Evolutionary conservation across 2,888 invertebrate species (phyloP), one percentile per base, ranked within the genome.

Genomic region (Noctua janthe): DNA sequence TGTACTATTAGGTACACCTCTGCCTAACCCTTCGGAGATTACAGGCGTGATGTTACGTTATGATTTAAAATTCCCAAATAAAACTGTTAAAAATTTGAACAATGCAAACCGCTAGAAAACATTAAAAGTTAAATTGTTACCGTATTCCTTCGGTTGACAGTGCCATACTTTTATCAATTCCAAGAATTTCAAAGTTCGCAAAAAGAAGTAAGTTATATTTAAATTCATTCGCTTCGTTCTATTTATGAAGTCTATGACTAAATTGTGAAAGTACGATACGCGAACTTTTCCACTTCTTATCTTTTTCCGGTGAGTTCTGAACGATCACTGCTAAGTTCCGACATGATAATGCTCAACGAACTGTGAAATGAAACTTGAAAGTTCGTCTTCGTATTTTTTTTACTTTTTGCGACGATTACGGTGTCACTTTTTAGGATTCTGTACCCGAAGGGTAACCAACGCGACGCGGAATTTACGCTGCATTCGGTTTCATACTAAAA

Each of bases 321-420:
- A 77, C 76, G 69, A 84, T 85, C 51, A 71, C 71, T 84, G 66
- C 39, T 70, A 39, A 78, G 87, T 79, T 84, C n/a, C 85, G 62
- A 69, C 71, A 77, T 81, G 73, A 82, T 78, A 82, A 81, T 71
- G 76, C 74, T 59, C 82, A 82, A 59, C 75, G 78, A 78, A 85
- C 82, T 81, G 78, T 69, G 77, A 81, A 83, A 87, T 87, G 76
- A 81, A 84, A 82, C 67, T 78, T 71, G 69, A 75, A 82, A 87
- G 71, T 81, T 87, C 11, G 47, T 39, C 74, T 62, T 49, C 20
- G 29, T 47, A 6, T 39, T 56, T 62, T 70, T 73, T 62, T 74
- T 66, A 59, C 29, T 15, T 62, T 62, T 20, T 35, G 15, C 8
- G 2, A 49, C 39, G 49, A 17, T 17, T 20, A 13, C 15, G 17